A percentile compares a stretch with the other conserved stretches of the same genome.
phyloP scores from a whole-genome alignment of 2,888 invertebrate species.

The Mycalesis mineus region DNA sequence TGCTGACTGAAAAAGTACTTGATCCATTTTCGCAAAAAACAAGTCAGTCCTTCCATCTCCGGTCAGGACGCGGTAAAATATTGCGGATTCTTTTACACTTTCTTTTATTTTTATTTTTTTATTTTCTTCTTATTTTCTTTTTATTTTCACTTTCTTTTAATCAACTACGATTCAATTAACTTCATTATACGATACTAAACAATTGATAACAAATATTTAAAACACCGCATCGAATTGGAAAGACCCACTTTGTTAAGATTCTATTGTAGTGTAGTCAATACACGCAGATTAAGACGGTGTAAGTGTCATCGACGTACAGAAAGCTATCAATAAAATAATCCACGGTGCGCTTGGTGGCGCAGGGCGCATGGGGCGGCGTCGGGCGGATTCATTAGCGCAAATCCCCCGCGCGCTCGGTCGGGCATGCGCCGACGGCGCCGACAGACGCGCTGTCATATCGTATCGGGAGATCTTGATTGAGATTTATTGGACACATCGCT shows the following conservation, averaged over 20 bases:
- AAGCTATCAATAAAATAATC: slow-evolving; percentile 28
- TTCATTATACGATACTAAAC: no score
- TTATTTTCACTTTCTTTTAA: no score
- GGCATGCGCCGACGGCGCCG: slow-evolving; percentile 50
- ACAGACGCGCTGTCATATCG: slow-evolving; percentile 60
- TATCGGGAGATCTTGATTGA: slow-evolving; percentile 69
- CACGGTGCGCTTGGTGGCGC: slow-evolving; percentile 22
- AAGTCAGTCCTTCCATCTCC: no score
- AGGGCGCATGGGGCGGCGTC: background rate
- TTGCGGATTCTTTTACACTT: no score
- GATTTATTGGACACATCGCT: slow-evolving; percentile 67
- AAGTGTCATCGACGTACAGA: slow-evolving; percentile 15
- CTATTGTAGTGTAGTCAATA: background rate
- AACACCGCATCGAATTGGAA: background rate
- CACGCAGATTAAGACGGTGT: slow-evolving; percentile 19
- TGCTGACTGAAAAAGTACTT: no score
- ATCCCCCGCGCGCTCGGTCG: slow-evolving; percentile 50
- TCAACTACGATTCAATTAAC: no score
- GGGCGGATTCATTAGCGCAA: slow-evolving; percentile 55
- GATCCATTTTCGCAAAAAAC: no score
- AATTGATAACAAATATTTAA: background rate
- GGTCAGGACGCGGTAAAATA: no score
- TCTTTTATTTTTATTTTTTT: no score
- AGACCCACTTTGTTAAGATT: background rate
- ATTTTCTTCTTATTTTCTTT: no score